These are phyloP conservation scores for Heliconius nattereri DNA, from an alignment of 1,140 invertebrate genomes.

Conservation along the genomic window DNA sequence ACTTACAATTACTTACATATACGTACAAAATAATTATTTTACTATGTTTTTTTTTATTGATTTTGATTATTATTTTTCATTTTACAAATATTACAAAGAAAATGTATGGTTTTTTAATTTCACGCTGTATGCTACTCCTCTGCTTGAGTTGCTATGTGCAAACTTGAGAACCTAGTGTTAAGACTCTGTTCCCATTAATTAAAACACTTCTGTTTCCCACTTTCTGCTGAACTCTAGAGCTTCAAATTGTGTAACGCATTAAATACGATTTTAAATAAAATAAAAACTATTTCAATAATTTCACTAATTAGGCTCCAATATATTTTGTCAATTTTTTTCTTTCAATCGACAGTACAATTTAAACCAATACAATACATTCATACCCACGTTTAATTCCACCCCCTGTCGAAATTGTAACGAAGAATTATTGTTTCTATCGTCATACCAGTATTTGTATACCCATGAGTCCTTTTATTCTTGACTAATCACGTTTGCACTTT, in stretches of 20 bases:
- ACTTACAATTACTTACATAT: constrained; percentile 5
- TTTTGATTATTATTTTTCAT: not conserved
- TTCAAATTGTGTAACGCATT: not conserved
- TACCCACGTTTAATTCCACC: constrained; percentile 36
- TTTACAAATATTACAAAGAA: too few species aligned
- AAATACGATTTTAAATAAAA: not conserved
- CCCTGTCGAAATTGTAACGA: constrained; percentile 64
- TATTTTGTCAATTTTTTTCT: not conserved
- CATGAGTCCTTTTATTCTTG: constrained; percentile 62
- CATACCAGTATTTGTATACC: constrained; percentile 71
- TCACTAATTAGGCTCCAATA: not conserved
- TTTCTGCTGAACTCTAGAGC: too few species aligned
- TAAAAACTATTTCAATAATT: not conserved
- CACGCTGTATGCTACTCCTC: too few species aligned
- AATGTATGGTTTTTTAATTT: too few species aligned
- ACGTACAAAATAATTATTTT: not conserved
- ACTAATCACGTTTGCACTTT: constrained; percentile 70
- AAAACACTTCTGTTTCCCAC: too few species aligned
- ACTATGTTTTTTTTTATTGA: not conserved
- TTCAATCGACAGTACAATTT: not conserved
- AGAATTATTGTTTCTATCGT: constrained; percentile 78
- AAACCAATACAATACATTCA: not conserved
- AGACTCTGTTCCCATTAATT: too few species aligned
- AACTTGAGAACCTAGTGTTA: too few species aligned
- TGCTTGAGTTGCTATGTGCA: too few species aligned